These are phyloP conservation scores for Trogon melanurus DNA, from an alignment of 2,113 vertebrate genomes.

Conservation along the genomic window DNA sequence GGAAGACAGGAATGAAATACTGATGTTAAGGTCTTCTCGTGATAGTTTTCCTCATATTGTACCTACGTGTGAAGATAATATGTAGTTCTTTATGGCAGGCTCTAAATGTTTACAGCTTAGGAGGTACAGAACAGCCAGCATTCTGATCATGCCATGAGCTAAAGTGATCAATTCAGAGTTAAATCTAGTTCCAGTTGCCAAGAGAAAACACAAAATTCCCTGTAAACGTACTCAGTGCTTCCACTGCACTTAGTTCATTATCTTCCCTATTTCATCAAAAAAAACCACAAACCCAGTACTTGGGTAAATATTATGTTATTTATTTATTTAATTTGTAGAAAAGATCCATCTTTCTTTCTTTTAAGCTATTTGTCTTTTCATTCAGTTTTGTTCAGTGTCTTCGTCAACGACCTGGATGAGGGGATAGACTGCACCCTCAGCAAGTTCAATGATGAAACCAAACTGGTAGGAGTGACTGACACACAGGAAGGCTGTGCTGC, in stretches of 20 bases:
- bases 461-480: too few species aligned
- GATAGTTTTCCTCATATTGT: background rate
- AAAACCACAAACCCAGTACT: too few species aligned
- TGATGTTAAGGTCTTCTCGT: background rate
- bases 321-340: background rate
- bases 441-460: too few species aligned
- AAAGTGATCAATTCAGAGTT: background rate
- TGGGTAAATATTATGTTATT: too few species aligned
- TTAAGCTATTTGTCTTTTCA: background rate
- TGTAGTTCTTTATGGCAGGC: background rate
- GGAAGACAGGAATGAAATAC: background rate
- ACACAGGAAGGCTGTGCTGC: too few species aligned
- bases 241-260: background rate
- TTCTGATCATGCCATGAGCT: background rate
- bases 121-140: background rate
- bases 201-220: background rate
- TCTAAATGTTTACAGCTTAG: background rate
- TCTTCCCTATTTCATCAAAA: background rate
- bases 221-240: background rate
- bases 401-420: too few species aligned
- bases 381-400: background rate
- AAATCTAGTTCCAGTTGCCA: background rate
- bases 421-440: too few species aligned
- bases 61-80: background rate
- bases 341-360: background rate